Conservation (phyloP, 2,888 invertebrate genomes). For the Thereva unica region DNA sequence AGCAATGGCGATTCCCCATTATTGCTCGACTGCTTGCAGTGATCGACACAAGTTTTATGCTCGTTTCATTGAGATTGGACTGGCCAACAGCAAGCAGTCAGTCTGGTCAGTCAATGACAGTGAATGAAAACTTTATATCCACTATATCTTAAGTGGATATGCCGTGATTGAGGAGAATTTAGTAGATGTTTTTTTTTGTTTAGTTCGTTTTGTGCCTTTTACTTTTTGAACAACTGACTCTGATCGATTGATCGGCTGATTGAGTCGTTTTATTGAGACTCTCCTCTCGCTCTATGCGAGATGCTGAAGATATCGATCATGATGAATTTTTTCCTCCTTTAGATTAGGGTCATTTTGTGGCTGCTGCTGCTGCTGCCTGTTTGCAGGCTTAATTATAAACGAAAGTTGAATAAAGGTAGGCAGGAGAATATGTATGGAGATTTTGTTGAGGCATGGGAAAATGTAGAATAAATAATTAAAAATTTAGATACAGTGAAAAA, state of each 20-base stretch:
- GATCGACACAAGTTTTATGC: not conserved
- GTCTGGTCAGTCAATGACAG: constrained; percentile 16
- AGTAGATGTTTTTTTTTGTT: constrained; percentile 2
- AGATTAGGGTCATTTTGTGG: constrained; percentile 1
- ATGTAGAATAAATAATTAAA: no score
- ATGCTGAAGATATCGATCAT: constrained; percentile 27
- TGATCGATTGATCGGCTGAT: constrained; percentile 26
- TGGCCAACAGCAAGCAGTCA: not conserved
- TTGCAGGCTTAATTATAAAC: constrained; percentile 13
- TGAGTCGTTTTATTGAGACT: constrained; percentile 20
- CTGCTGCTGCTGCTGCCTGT: constrained; percentile 2
- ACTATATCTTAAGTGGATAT: no score
- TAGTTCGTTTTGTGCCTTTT: not conserved
- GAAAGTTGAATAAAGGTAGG: constrained; percentile 19
- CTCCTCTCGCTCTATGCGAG: not conserved
- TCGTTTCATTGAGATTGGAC: constrained; percentile 1
- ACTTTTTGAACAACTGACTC: constrained; percentile 6
- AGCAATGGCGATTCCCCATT: no score
- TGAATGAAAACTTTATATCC: constrained; percentile 10
- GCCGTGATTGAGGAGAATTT: constrained; percentile 22
- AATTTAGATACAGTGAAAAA: no score
- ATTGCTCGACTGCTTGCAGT: no score
- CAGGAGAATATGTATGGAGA: no score
- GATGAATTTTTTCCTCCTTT: constrained; percentile 25
- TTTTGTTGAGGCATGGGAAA: no score